phyloP scores from a whole-genome alignment of 2,797 vertebrate species.

The Fistularia tabacaria region DNA sequence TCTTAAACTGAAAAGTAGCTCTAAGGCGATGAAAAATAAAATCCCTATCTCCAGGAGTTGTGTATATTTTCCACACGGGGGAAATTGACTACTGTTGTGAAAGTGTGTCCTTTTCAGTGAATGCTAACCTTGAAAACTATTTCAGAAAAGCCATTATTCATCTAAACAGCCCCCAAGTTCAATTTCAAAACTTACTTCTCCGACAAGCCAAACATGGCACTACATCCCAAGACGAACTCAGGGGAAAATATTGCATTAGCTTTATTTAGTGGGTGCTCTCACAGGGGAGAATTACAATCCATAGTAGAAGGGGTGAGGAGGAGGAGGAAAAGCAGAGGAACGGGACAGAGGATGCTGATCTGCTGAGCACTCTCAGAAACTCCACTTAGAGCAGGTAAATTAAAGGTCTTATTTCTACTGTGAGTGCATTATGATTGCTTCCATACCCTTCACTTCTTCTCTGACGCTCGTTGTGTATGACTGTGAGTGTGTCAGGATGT shows the following conservation, averaged over 20 bases:
- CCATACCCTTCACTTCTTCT: slow-evolving; percentile 42
- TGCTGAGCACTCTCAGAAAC: slow-evolving; percentile 52
- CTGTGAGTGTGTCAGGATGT: slow-evolving; percentile 15
- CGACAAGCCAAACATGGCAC: slow-evolving; percentile 37
- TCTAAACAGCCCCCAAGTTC: slow-evolving; percentile 49
- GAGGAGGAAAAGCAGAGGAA: slow-evolving; percentile 33
- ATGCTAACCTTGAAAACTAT: slow-evolving; percentile 62
- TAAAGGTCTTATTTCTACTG: slow-evolving; percentile 55
- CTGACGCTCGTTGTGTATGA: slow-evolving; percentile 29
- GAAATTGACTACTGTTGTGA: slow-evolving; percentile 45
- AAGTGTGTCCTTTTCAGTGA: slow-evolving; percentile 48
- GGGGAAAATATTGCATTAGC: slow-evolving; percentile 62
- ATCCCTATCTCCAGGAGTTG: slow-evolving; percentile 18
- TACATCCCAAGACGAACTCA: slow-evolving; percentile 49
- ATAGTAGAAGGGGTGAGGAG: slow-evolving; percentile 40
- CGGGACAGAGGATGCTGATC: slow-evolving; percentile 42
- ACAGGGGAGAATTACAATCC: slow-evolving; percentile 61
- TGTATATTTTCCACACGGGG: slow-evolving; percentile 31
- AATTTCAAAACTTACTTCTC: slow-evolving; percentile 50
- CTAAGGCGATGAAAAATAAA: slow-evolving; percentile 17
- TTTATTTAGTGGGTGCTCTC: slow-evolving; percentile 62
- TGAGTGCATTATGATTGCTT: slow-evolving; percentile 52
- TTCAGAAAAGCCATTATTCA: slow-evolving; percentile 65
- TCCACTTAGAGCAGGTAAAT: slow-evolving; percentile 67
- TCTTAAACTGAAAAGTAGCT: slow-evolving; percentile 15